Evolutionary conservation across 1,140 invertebrate genomes (phyloP).

Genomic region (Gonioctena quinquepunctata): DNA sequence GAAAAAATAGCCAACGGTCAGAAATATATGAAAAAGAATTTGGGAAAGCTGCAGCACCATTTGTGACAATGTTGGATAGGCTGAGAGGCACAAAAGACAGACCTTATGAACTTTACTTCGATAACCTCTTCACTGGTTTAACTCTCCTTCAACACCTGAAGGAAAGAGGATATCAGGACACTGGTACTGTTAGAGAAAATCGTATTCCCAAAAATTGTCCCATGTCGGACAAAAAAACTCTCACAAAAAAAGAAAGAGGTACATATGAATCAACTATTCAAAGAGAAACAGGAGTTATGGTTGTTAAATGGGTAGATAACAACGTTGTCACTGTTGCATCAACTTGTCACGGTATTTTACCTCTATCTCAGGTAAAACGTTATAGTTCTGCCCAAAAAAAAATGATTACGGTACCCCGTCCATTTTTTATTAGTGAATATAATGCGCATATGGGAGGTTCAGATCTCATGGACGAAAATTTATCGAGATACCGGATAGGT

Average conservation of each 20-base stretch:
- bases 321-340: slow-evolving; percentile 37
- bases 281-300: slow-evolving; percentile 9
- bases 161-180: slow-evolving; percentile 25
- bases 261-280: slow-evolving; percentile 2
- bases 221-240: slow-evolving; percentile 22
- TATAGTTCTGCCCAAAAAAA: slow-evolving; percentile 37
- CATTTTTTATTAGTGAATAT: slow-evolving; percentile 32
- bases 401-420: slow-evolving; percentile 37
- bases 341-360: slow-evolving; percentile 37
- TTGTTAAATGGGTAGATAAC: slow-evolving; percentile 27
- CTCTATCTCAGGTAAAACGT: slow-evolving; percentile 40
- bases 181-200: slow-evolving; percentile 41
- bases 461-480: slow-evolving; percentile 51
- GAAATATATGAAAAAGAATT: not conserved
- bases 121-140: slow-evolving; percentile 42
- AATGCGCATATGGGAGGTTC: slow-evolving; percentile 48
- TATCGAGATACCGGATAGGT: slow-evolving; percentile 42
- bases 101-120: slow-evolving; percentile 36
- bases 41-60: not conserved
- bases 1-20: not conserved
- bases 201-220: slow-evolving; percentile 29
- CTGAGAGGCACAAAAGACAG: slow-evolving; percentile 31
- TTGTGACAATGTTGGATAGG: too few relatives aligned
- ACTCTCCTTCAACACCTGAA: slow-evolving; percentile 28
- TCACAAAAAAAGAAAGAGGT: slow-evolving; percentile 27